These are phyloP conservation scores for Ptychadena robeensis DNA, from an alignment of 2,797 vertebrate genomes.

Conservation along the genomic window DNA sequence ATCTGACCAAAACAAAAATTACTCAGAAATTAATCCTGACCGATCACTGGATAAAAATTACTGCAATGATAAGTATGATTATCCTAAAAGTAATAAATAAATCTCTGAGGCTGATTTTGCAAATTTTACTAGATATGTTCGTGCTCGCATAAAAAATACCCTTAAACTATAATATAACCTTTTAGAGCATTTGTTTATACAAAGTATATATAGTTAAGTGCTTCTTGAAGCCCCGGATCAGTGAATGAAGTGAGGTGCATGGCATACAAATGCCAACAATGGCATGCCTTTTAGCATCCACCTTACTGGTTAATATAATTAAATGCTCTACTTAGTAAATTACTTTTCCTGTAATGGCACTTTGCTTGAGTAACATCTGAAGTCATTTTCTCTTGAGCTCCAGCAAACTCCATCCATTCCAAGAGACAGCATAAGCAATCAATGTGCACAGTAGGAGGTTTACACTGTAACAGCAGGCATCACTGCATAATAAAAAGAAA, in stretches of 20 bases:
- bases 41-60: not conserved
- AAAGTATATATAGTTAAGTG: too few species aligned
- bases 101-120: not conserved
- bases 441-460: slow-evolving; percentile 33
- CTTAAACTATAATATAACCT: not conserved
- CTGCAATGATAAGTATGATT: not conserved
- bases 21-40: too few species aligned
- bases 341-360: slow-evolving; percentile 56
- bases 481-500: slow-evolving; percentile 27
- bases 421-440: slow-evolving; percentile 30
- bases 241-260: not conserved
- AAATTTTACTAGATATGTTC: not conserved
- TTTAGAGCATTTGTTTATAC: not conserved
- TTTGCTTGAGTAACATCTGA: slow-evolving; percentile 51
- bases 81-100: not conserved
- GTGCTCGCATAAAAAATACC: too few species aligned
- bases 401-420: slow-evolving; percentile 20
- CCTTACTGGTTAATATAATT: slow-evolving; percentile 51
- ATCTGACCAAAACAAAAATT: too few species aligned
- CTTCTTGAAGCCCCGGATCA: too few species aligned
- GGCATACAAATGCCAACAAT: not conserved
- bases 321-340: slow-evolving; percentile 61
- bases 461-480: slow-evolving; percentile 26
- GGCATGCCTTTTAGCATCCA: not conserved
- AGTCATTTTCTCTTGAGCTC: slow-evolving; percentile 38